Percentiles rank a stretch among this genome's conserved stretches.
Evolutionary conservation across 2,888 invertebrate species (phyloP).

Genomic region (Hyles lineata): DNA sequence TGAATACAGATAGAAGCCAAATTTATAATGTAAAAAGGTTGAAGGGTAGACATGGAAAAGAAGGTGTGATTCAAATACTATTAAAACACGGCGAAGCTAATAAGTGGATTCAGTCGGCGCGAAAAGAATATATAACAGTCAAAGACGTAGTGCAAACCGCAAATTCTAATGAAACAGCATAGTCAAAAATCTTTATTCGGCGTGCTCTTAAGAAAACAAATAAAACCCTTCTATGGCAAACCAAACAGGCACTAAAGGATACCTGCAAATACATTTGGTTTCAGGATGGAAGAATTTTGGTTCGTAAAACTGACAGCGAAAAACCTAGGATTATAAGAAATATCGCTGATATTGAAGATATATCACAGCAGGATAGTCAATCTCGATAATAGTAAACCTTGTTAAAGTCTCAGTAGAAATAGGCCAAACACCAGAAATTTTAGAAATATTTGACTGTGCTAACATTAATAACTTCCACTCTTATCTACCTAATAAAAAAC

Average conservation of each 20-base stretch:
- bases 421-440: too few species aligned
- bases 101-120: not conserved
- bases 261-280: not conserved
- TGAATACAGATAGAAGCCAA: conserved; percentile 1
- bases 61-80: not conserved
- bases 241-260: not conserved
- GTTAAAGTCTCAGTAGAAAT: too few species aligned
- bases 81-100: conserved; percentile 4
- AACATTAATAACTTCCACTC: too few species aligned
- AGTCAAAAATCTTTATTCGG: not conserved
- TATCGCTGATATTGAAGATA: not conserved
- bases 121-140: not conserved
- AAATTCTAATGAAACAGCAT: not conserved
- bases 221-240: conserved; percentile 8
- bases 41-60: not conserved
- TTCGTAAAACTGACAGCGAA: not conserved
- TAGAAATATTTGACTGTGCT: too few species aligned
- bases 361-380: not conserved
- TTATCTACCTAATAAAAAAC: too few species aligned
- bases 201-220: not conserved
- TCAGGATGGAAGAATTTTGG: conserved; percentile 3
- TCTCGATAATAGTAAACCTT: not conserved
- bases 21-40: conserved; percentile 2
- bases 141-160: not conserved
- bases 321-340: not conserved